These are phyloP conservation scores for Simalia tracyae DNA, from an alignment of 2,797 vertebrate genomes.

Conservation along the genomic window DNA sequence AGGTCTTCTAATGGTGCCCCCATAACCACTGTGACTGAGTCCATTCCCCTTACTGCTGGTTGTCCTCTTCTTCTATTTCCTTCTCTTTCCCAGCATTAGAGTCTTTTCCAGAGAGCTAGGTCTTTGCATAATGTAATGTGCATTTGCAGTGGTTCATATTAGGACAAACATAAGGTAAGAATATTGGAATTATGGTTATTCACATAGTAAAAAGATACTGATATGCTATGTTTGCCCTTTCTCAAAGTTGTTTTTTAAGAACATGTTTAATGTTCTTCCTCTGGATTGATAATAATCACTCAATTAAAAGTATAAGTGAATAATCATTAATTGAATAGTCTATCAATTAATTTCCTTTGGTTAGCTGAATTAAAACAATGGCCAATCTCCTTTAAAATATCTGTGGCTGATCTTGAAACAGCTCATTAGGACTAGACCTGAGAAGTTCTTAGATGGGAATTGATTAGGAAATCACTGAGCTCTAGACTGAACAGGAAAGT, in stretches of 20 bases:
- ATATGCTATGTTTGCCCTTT: neutral
- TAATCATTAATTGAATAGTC: conserved; percentile 1
- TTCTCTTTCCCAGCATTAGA: neutral
- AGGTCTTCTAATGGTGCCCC: no score
- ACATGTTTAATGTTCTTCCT: conserved; percentile 22
- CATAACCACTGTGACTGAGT: neutral
- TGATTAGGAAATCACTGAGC: neutral
- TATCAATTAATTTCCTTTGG: neutral
- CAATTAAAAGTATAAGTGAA: conserved; percentile 10
- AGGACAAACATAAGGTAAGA: neutral
- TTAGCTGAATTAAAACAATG: conserved; percentile 21
- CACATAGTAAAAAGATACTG: neutral
- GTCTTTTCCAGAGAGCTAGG: neutral
- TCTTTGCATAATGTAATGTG: neutral
- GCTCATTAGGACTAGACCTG: neutral
- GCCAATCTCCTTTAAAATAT: neutral
- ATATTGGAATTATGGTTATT: neutral
- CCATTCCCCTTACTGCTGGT: neutral
- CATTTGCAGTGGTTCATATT: neutral
- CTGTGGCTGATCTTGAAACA: neutral
- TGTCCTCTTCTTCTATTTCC: neutral
- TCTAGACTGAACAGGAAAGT: neutral
- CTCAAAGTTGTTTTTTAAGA: neutral
- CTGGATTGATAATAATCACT: neutral
- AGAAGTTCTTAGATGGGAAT: neutral